Evolutionary conservation across 2,888 invertebrate genomes (phyloP).

Genomic region (Drosophila nr. medialis): DNA sequence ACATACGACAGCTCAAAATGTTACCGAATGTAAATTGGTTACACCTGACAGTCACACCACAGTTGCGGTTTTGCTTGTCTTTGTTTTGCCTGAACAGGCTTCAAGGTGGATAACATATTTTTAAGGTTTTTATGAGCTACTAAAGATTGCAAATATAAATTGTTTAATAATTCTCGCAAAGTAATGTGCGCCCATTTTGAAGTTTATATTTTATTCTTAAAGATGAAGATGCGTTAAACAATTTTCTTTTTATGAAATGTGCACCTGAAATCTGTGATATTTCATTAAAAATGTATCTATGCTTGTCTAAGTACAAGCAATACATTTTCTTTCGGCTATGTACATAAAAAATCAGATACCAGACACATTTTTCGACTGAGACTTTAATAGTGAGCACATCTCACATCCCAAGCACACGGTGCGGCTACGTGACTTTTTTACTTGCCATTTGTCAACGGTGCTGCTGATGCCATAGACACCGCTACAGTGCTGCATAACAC

Average conservation of each 20-base stretch:
- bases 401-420: slow-evolving; percentile 48
- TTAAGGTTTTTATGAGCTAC: not conserved
- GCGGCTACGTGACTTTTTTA: slow-evolving; percentile 63
- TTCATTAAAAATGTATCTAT: not conserved
- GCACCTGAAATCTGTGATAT: not conserved
- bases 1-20: slow-evolving; percentile 40
- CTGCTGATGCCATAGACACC: slow-evolving; percentile 3
- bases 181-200: not conserved
- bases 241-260: not conserved
- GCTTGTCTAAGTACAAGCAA: not conserved
- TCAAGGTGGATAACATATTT: not conserved
- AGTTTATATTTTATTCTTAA: not conserved
- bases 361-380: slow-evolving; percentile 21
- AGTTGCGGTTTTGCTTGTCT: slow-evolving; percentile 5
- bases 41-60: slow-evolving; percentile 31
- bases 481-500: slow-evolving; percentile 8
- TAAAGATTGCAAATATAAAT: not conserved
- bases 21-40: slow-evolving; percentile 41
- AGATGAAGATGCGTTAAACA: not conserved
- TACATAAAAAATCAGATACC: slow-evolving; percentile 28
- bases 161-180: rapidly evolving
- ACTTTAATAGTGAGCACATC: slow-evolving; percentile 36
- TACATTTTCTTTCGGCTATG: slow-evolving; percentile 4
- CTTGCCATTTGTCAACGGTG: slow-evolving; percentile 42
- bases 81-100: no score